phyloP scores from a whole-genome alignment of 2,797 vertebrate genomes.

The Triplophysa bombifrons region DNA sequence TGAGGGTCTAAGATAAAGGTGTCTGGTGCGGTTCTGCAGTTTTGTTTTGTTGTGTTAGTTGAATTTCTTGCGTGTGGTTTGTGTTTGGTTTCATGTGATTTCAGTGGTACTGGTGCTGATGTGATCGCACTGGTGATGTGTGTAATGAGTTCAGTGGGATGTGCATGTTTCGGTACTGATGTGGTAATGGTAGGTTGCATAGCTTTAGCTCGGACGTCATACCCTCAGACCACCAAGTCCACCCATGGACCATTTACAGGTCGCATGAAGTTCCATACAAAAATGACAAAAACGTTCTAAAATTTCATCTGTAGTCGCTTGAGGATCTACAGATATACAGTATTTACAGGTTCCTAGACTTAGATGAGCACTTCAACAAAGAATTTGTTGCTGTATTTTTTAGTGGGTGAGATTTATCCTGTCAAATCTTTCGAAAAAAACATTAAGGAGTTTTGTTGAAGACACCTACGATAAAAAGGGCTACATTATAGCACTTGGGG shows the following conservation, averaged over 20 bases:
- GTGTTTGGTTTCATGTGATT: not conserved
- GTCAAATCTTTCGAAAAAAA: not conserved
- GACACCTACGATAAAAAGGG: too few species aligned
- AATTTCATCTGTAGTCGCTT: not conserved
- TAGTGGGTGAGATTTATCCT: not conserved
- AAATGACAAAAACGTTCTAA: not conserved
- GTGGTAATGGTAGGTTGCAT: slow-evolving; percentile 17
- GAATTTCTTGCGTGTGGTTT: not conserved
- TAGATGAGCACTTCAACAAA: too few species aligned
- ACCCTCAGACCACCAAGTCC: not conserved
- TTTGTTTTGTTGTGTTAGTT: not conserved
- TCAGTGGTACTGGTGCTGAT: not conserved
- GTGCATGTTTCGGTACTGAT: slow-evolving; percentile 6
- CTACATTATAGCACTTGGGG: too few species aligned
- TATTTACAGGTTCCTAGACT: too few species aligned
- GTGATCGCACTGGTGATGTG: not conserved
- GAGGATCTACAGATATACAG: not conserved
- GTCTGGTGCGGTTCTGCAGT: too few species aligned
- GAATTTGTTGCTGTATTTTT: not conserved
- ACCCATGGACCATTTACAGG: not conserved
- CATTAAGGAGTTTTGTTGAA: not conserved
- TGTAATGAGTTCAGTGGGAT: not conserved
- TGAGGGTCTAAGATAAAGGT: not conserved
- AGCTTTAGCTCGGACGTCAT: not conserved
- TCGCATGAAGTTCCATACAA: too few species aligned